These are phyloP conservation scores for Etheostoma nigrum DNA, from an alignment of 2,797 vertebrate species.

Conservation along the genomic window DNA sequence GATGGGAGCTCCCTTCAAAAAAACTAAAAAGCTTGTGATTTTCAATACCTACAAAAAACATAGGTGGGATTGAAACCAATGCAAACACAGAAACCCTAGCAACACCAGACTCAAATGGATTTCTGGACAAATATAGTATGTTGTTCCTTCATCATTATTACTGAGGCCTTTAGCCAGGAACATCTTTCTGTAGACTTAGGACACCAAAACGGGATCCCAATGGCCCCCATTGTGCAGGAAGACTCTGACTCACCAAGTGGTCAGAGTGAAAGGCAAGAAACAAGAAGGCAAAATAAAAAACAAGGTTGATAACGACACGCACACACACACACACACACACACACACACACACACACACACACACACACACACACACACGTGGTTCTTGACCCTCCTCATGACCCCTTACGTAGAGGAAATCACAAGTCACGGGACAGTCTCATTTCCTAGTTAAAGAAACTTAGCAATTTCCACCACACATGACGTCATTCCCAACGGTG, in stretches of 20 bases:
- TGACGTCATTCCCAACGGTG: not conserved
- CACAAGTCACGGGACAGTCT: constrained; percentile 41
- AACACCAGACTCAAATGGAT: not conserved
- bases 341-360: too few relatives aligned
- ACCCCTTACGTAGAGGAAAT: constrained; percentile 43
- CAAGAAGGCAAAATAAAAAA: constrained; percentile 25
- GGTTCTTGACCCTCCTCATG: constrained; percentile 28
- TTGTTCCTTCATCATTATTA: constrained; percentile 1
- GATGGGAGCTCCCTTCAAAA: not conserved
- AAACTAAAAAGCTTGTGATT: not conserved
- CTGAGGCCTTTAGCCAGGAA: constrained; percentile 13
- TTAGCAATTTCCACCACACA: constrained; percentile 37
- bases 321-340: not conserved
- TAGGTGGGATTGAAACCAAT: not conserved
- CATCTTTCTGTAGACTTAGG: constrained; percentile 20
- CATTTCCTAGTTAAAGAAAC: constrained; percentile 57
- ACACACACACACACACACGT: not conserved
- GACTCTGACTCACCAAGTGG: constrained; percentile 42
- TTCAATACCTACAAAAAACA: not conserved
- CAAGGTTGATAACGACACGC: not conserved
- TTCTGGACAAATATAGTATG: constrained; percentile 15
- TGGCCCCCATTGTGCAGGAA: constrained; percentile 24
- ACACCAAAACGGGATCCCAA: constrained; percentile 22
- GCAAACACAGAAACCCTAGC: constrained; percentile 19
- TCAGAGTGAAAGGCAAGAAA: constrained; percentile 23